phyloP scores from a whole-genome alignment of 2,113 vertebrate species.

The Haemorhous mexicanus region DNA sequence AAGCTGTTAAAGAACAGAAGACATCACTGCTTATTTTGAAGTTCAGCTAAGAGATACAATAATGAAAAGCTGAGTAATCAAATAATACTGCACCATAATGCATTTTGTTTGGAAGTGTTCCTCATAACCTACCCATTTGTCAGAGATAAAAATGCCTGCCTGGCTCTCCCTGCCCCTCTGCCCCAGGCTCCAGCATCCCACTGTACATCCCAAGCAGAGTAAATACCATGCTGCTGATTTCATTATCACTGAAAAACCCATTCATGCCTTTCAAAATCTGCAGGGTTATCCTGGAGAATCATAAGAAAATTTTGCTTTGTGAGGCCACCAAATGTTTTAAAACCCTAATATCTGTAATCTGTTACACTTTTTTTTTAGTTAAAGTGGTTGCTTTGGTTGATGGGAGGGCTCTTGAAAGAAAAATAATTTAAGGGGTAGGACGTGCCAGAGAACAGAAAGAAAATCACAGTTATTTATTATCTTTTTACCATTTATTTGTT shows the following conservation, averaged over 20 bases:
- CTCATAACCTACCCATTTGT: neutral
- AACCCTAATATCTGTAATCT: neutral
- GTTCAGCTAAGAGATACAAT: neutral
- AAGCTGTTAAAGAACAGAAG: neutral
- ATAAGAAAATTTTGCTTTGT: neutral
- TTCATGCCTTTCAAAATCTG: neutral
- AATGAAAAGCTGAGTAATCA: neutral
- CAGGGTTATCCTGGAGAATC: neutral
- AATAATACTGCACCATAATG: neutral
- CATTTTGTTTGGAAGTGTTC: neutral
- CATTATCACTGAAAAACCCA: neutral
- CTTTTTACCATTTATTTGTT: slow-evolving; percentile 3
- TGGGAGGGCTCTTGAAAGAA: neutral
- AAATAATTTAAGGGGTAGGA: neutral
- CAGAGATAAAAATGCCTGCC: neutral
- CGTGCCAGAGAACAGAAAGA: neutral
- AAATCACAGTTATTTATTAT: neutral
- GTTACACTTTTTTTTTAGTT: neutral
- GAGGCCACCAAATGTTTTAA: neutral
- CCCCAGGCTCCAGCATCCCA: neutral
- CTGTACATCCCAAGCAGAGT: neutral
- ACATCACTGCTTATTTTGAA: neutral
- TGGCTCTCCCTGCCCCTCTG: neutral
- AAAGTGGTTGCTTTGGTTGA: neutral
- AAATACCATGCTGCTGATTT: neutral